These are phyloP conservation scores for Caradrina clavipalpis DNA, from an alignment of 2,888 invertebrate species.

Conservation along the genomic window DNA sequence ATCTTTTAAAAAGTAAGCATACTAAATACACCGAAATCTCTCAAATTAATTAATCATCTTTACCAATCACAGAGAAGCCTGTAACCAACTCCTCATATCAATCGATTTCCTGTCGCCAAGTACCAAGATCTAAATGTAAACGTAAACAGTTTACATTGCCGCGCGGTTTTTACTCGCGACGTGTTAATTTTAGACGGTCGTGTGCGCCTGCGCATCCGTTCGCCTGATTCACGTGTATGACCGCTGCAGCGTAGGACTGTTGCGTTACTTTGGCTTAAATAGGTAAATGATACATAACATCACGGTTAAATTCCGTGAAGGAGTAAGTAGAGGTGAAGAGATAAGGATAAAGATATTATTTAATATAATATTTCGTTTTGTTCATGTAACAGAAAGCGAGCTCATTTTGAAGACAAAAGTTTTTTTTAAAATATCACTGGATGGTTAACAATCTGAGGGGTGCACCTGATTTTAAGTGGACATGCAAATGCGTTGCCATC, in stretches of 20 bases:
- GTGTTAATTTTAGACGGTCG: conserved; percentile 80
- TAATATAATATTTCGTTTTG: too few relatives aligned
- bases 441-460: too few relatives aligned
- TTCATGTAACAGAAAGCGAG: too few relatives aligned
- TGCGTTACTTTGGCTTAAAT: background rate
- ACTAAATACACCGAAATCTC: background rate
- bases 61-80: conserved; percentile 3
- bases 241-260: conserved; percentile 30
- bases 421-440: too few relatives aligned
- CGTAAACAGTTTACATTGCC: conserved; percentile 75
- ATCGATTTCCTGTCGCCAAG: conserved; percentile 63
- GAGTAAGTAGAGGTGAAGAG: too few relatives aligned
- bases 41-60: background rate
- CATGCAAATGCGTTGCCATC: too few relatives aligned
- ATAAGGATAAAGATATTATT: too few relatives aligned
- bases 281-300: background rate
- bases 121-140: conserved; percentile 60
- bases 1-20: too few relatives aligned
- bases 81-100: conserved; percentile 31
- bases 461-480: too few relatives aligned
- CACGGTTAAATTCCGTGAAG: background rate
- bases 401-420: too few relatives aligned
- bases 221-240: conserved; percentile 58
- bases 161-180: conserved; percentile 74
- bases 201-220: conserved; percentile 76